phyloP scores from a whole-genome alignment of 2,888 invertebrate species.

The Falcaria lacertinaria region DNA sequence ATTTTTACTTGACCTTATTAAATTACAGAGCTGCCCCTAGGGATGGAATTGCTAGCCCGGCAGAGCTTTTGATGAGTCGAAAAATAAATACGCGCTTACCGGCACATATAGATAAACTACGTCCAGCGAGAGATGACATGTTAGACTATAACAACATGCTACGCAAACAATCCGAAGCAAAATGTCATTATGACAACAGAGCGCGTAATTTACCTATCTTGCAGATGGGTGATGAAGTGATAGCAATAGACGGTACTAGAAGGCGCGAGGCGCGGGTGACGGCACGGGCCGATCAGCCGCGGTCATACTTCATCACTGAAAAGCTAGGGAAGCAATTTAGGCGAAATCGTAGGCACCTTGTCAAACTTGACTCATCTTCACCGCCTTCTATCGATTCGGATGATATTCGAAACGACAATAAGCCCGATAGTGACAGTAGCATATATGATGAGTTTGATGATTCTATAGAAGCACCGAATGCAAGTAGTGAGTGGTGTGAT shows the following conservation, averaged over 20 bases:
- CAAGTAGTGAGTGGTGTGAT: too few species aligned
- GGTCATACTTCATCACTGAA: too few species aligned
- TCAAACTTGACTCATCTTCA: too few species aligned
- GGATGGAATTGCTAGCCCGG: slow-evolving; percentile 10
- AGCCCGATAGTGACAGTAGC: too few species aligned
- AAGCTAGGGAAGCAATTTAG: too few species aligned
- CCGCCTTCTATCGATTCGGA: too few species aligned
- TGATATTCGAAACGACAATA: too few species aligned
- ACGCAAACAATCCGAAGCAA: background rate
- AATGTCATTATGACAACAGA: slow-evolving; percentile 1
- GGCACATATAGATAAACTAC: too few species aligned
- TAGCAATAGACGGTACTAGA: background rate
- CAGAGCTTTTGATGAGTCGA: slow-evolving; percentile 18
- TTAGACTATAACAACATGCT: slow-evolving; percentile 1
- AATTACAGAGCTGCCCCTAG: slow-evolving; percentile 14
- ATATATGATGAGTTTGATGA: too few species aligned
- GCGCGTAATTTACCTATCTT: background rate
- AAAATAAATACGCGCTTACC: too few species aligned
- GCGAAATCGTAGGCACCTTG: too few species aligned
- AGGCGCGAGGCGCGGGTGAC: background rate
- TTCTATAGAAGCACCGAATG: too few species aligned
- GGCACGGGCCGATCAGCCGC: slow-evolving; percentile 2
- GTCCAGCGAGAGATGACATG: background rate
- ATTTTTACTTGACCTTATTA: slow-evolving; percentile 11
- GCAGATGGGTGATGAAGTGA: background rate